Evolutionary conservation across 2,888 invertebrate genomes (phyloP).

Genomic region (Punctoribates punctum): DNA sequence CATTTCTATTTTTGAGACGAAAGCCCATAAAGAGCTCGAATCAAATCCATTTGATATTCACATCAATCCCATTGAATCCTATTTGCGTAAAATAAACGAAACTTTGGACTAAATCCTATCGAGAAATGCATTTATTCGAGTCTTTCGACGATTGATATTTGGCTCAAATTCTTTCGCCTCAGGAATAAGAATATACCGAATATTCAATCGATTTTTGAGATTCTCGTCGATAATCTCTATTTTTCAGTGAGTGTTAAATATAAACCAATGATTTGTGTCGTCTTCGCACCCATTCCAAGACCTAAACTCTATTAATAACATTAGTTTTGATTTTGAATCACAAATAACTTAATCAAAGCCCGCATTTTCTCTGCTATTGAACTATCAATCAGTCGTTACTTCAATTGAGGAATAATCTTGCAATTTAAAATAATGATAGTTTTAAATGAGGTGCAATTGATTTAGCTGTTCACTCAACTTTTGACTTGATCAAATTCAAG

Average conservation of each 20-base stretch:
- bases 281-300: too few relatives aligned
- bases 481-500: too few relatives aligned
- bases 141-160: constrained; percentile 26
- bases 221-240: not conserved
- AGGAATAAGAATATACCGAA: not conserved
- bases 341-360: too few relatives aligned
- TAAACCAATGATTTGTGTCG: too few relatives aligned
- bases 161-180: not conserved
- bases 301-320: too few relatives aligned
- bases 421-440: too few relatives aligned
- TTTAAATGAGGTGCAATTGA: too few relatives aligned
- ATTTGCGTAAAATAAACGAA: constrained; percentile 34
- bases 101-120: constrained; percentile 24
- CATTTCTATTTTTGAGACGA: not conserved
- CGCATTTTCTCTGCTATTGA: too few relatives aligned
- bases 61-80: constrained; percentile 20
- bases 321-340: too few relatives aligned
- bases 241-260: not conserved
- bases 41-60: constrained; percentile 26
- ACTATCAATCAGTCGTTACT: too few relatives aligned
- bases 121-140: not conserved
- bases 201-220: constrained; percentile 1
- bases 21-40: not conserved
- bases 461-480: too few relatives aligned
- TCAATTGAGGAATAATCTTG: too few relatives aligned